Base-by-base conservation (phyloP, 2,797 vertebrate species). In the Potorous gilbertii region DNA sequence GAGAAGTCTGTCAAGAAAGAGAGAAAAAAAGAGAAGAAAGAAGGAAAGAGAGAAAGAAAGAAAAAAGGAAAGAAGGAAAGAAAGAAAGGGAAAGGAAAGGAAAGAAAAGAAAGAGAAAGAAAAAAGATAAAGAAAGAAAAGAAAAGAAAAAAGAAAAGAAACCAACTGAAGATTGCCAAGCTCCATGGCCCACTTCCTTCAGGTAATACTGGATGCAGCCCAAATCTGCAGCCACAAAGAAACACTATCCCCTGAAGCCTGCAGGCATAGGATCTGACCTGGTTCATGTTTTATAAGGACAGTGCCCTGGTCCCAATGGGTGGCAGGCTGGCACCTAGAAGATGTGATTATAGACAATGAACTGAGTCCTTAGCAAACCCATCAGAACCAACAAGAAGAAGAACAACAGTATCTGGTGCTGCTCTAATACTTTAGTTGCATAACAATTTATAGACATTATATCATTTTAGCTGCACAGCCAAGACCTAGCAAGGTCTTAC, bases 1-100 rank as follows among this genome's bases (percentile, higher is more conserved):
- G 40, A 87, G 40, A 89, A 34, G 81, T 94, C 66, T 92, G 93
- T 21, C 74, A 95, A 29, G 96, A 91, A 92, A 90, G 54, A 9
- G 46, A 40, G 59, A 55, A 31, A 50, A 9, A 55, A 29, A 55
- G 27, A 56, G 12, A 59, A 0, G 3, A 8, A 28, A 90, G 40
- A 81, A 24, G 5, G 16, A 62, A 40, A 28, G 11, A 31, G 52
- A 52, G 52, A 52, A 4, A 52, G 50, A 52, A 40, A 28, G 24
- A 56, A 2, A 55, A 8, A 40, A 3, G 3, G 50, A 5, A 4
- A 50, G 50, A 90, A 5, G 29, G 40, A 5, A 13, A 1, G 2
- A 13, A 46, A 0, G 6, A 1, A 18, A 3, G 0, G 18, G 6
- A 4, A 21, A 21, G n/a, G 1, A 1, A 40, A 16, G 9, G 18